A percentile compares a stretch with the other conserved stretches of the same genome.
Conservation (phyloP, 2,888 invertebrate species). For the Myopa testacea region DNA sequence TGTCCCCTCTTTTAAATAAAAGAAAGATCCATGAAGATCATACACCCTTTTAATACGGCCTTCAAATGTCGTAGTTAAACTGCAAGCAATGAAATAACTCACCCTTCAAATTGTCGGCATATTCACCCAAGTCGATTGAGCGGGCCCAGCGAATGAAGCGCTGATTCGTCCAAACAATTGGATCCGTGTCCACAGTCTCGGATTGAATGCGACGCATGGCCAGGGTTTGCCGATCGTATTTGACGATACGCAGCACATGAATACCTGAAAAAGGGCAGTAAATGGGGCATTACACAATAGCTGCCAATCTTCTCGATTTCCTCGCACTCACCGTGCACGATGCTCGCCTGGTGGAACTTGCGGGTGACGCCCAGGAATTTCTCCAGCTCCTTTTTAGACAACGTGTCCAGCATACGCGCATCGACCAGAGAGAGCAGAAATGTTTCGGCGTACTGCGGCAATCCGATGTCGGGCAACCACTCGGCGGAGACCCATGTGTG, state of each 20-base stretch:
- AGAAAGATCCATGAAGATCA: too few relatives aligned
- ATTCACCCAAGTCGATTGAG: constrained; percentile 93
- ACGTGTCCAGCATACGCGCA: constrained; percentile 90
- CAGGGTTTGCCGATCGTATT: constrained; percentile 90
- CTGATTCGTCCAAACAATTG: constrained; percentile 95
- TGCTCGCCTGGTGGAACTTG: constrained; percentile 94
- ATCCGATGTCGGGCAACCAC: constrained; percentile 91
- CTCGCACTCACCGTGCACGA: constrained; percentile 79
- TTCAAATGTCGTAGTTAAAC: too few relatives aligned
- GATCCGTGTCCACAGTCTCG: constrained; percentile 89
- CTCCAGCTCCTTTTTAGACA: constrained; percentile 94
- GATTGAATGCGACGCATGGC: constrained; percentile 89
- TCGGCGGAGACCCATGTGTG: constrained; percentile 95
- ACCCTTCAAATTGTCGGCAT: constrained; percentile 93
- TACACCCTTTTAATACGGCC: too few relatives aligned
- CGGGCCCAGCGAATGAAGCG: constrained; percentile 94
- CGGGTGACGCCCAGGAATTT: constrained; percentile 92
- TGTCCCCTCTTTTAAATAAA: too few relatives aligned
- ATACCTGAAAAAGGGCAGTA: constrained; percentile 69
- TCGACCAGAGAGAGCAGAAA: constrained; percentile 92
- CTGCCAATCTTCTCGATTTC: background rate
- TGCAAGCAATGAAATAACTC: constrained; percentile 45
- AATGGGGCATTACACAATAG: background rate
- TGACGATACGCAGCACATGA: constrained; percentile 89
- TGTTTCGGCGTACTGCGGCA: constrained; percentile 88